Evolutionary conservation across 1,140 invertebrate genomes (phyloP), one percentile per base, ranked within the genome.

Genomic region (Eupeodes corollae): DNA sequence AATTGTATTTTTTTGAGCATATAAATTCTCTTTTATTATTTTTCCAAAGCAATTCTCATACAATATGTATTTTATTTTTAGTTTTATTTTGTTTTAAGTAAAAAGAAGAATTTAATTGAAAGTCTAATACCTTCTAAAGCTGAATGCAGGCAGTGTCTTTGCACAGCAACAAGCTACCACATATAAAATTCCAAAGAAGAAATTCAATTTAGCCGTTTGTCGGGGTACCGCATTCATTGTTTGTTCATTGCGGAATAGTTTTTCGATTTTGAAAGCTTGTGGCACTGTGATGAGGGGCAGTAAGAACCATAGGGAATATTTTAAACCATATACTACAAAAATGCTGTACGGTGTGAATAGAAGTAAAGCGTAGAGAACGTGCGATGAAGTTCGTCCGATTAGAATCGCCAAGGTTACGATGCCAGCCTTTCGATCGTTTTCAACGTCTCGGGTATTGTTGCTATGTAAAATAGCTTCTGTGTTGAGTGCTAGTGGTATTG

Each of bases 381-480:
- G 89, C 11, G 93, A 96, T 46, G 85, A 83, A 35, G 86, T 90
- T 56, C 82, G 82, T 13, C 92, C 93, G 55, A 96, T 84, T n/a
- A 94, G 68, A 60, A 97, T 94, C 9, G 93, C 91, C 52, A 96
- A 68, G 6, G 92, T 96, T 1, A 96, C 86, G 51, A 92, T 91
- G 35, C 90, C 89, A 47, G 86, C 90, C 59, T 78, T 78, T 43
- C 78, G 80, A 61, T 95, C 91, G 51, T 77, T 81, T 49, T 90
- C 88, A 53, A 88, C 76, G 71, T 96, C 91, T 51, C 91, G 76
- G 1, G 90, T 91, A 65, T 96, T 96, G 57, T 96, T 97, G 56
- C 87, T 89, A 64, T 96, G 92, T 40, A 97, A 72, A 57, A 96
- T 94, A 19, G 91, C 91, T 68, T 95, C 92, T 10, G 91, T 93